Evolutionary conservation across 2,797 vertebrate species (phyloP).

Genomic region (Ataeniobius toweri): DNA sequence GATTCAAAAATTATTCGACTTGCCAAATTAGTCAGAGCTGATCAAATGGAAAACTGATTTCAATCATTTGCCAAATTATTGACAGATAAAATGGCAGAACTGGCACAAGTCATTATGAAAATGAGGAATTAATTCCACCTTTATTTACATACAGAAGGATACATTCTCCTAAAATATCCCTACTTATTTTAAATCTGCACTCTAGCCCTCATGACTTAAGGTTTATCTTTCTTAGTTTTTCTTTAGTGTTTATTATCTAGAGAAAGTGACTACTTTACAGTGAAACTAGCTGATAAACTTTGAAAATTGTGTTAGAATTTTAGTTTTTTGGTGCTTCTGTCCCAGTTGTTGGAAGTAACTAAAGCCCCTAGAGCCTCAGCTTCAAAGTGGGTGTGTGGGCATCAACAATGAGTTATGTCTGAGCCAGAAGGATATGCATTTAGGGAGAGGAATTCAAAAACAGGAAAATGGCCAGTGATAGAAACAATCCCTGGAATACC

Average conservation of each 20-base stretch:
- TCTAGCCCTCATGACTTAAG: not conserved
- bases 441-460: conserved; percentile 84
- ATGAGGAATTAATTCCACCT: not conserved
- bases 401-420: conserved; percentile 68
- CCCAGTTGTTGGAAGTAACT: conserved; percentile 21
- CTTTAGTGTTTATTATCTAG: not conserved
- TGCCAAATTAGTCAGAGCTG: no score
- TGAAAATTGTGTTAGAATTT: conserved; percentile 13
- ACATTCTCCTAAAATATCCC: not conserved
- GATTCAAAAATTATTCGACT: no score
- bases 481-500: conserved; percentile 83
- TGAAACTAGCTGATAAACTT: conserved; percentile 15
- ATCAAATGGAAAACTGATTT: not conserved
- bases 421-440: conserved; percentile 78
- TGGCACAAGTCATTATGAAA: not conserved
- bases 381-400: conserved; percentile 50
- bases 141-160: not conserved
- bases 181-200: not conserved
- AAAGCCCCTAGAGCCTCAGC: conserved; percentile 22
- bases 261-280: not conserved
- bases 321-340: conserved; percentile 10
- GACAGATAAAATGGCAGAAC: not conserved
- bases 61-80: not conserved
- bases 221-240: not conserved
- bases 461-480: conserved; percentile 84